Base-by-base conservation (phyloP, 1,140 invertebrate genomes). In the Trachymyrmex cornetzi region DNA sequence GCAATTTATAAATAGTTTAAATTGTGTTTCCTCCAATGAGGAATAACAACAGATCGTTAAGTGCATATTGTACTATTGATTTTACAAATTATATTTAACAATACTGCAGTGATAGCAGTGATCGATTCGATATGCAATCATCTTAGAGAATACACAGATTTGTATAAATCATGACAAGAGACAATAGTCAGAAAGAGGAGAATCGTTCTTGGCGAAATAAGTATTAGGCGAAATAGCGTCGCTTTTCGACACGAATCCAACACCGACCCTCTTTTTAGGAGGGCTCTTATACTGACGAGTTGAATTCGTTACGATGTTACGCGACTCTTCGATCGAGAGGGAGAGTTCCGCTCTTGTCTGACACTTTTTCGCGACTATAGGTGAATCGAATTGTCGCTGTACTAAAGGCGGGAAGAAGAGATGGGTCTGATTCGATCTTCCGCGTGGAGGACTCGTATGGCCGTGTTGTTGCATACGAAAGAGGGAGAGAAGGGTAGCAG, bases 341-440 rank as follows among this genome's bases (percentile, higher is more conserved):
- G 80, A 84, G 80, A 84, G 55, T 63, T 44, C 3, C 53, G 34
- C 80, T 75, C 64, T 48, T 86, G 69, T 38, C 75, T 67, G 63
- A 86, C 66, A 82, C 80, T 90, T 90, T 90, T 90, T 86, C 82
- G 85, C 55, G 61, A 90, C 72, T 86, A 19, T 50, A 82, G 89
- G 89, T 88, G 89, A 91, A 91, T 91, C 89, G 77, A 91, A 91
- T 91, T 91, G 89, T 77, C 89, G 63, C 89, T 89, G 53, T 53
- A 87, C 64, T 57, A 30, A 69, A 48, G 38, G n/a, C 38, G 14
- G 38, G 61, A 90, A 59, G 72, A 77, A 86, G 80, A 77, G 88
- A 82, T 81, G 63, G 48, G 59, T 77, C 38, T 66, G 74, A 91
- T 91, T 91, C 89, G 90, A 91, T 91, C 90, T 91, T 91, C 87